Evolutionary conservation across 2,797 vertebrate genomes (phyloP), one percentile per base, ranked within the genome.

Genomic region (Aeoliscus strigatus): DNA sequence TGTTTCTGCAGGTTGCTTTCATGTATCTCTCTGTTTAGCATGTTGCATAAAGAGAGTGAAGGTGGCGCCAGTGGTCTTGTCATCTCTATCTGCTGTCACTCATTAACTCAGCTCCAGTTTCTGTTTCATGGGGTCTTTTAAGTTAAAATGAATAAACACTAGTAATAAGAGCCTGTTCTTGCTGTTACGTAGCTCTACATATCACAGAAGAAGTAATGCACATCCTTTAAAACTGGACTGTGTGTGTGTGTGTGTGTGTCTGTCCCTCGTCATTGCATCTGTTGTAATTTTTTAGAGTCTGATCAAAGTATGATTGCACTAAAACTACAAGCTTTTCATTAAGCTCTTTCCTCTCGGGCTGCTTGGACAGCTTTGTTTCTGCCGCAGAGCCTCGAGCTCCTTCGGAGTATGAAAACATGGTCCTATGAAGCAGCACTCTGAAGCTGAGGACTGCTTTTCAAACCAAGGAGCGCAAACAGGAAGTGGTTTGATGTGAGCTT

Each of bases 251-350:
- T 28, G 33, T 47, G 40, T 1, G 21, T n/a, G 7, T 29, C n/a
- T n/a, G 38, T 30, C 51, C 38, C 37, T 35, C 32, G 26, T 66
- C 39, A 40, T 60, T 55, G 24, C 46, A 49, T 67, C 56, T 41
- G 21, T 63, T 65, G 34, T 63, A 29, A n/a, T 39, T 60, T 21
- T 52, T 42, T 62, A 57, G 57, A 55, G 44, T 37, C 66, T 18
- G 61, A 31, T 60, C 56, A 61, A 64, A 73, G 51, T 58, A 64
- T 29, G 61, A 77, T 83, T 85, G 81, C 83, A 84, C 78, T 79
- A 81, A 77, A 77, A 61, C 21, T 82, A 73, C 76, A 36, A 68
- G 57, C 60, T 63, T 65, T 45, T 63, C 31, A 1, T 62, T 63
- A 26, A 23, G 39, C 53, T 51, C 35, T 41, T 45, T 58, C 60